Conservation (phyloP, 2,888 invertebrate genomes). For the Taphrorychus bicolor region DNA sequence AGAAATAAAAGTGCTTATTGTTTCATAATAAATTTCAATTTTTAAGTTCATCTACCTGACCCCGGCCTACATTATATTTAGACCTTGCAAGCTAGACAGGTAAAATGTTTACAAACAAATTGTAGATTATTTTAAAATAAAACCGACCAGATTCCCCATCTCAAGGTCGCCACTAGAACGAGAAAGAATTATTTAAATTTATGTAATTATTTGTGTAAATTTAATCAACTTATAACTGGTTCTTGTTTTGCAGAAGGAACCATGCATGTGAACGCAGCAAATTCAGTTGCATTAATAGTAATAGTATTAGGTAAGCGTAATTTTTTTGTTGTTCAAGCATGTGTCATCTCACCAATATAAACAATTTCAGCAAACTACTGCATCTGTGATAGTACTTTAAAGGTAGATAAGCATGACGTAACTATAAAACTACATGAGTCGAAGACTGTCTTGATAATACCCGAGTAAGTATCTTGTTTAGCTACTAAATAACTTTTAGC, state of each 20-base stretch:
- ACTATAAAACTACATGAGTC: conserved; percentile 21
- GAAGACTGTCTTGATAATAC: conserved; percentile 17
- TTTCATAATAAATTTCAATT: neutral
- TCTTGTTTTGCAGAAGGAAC: conserved; percentile 20
- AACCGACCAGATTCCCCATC: neutral
- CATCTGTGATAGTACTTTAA: conserved; percentile 34
- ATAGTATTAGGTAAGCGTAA: conserved; percentile 38
- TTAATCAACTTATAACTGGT: neutral
- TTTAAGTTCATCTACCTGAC: neutral
- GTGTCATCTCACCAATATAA: neutral
- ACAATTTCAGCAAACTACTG: conserved; percentile 25
- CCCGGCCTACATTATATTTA: neutral
- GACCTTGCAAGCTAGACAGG: neutral
- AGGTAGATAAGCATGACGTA: conserved; percentile 28
- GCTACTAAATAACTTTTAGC: too few species aligned
- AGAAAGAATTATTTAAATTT: too few species aligned
- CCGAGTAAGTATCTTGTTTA: conserved; percentile 18
- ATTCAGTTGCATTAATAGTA: conserved; percentile 18
- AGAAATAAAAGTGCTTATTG: too few species aligned
- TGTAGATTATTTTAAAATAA: neutral
- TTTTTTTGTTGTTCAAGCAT: neutral
- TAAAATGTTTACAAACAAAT: neutral
- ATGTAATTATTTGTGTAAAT: neutral
- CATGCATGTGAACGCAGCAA: conserved; percentile 9
- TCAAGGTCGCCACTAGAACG: too few species aligned